phyloP scores from a whole-genome alignment of 1,140 invertebrate genomes.

The Mycetomoellerius zeteki region DNA sequence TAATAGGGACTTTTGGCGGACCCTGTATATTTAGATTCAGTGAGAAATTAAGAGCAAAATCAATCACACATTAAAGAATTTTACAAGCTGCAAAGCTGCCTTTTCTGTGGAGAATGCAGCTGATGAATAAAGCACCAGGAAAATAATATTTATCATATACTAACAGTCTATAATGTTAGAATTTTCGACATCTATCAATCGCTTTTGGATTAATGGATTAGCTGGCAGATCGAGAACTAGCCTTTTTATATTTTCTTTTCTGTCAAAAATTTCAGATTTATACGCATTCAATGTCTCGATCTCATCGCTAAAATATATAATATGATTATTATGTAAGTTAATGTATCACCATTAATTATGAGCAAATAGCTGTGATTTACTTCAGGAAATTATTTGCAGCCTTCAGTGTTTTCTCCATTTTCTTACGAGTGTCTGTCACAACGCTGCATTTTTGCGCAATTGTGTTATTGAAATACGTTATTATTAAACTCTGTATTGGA shows the following conservation, averaged over 20 bases:
- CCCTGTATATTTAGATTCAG: too few relatives aligned
- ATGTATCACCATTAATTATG: constrained; percentile 16
- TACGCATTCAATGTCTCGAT: background rate
- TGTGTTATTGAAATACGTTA: constrained; percentile 51
- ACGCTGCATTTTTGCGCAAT: constrained; percentile 45
- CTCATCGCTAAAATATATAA: constrained; percentile 59
- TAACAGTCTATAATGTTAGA: constrained; percentile 74
- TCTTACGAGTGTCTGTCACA: constrained; percentile 12
- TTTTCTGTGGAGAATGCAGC: too few relatives aligned
- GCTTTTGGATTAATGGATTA: constrained; percentile 63
- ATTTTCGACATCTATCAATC: constrained; percentile 74
- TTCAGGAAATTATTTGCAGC: constrained; percentile 49
- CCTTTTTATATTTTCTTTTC: constrained; percentile 64
- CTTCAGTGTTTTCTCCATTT: constrained; percentile 40
- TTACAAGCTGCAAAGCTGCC: too few relatives aligned
- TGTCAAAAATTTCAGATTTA: constrained; percentile 72
- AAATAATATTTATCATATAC: constrained; percentile 39
- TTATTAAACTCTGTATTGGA: constrained; percentile 1
- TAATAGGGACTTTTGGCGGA: too few relatives aligned
- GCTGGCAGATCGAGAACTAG: constrained; percentile 53
- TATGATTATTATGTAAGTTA: constrained; percentile 16
- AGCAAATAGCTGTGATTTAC: constrained; percentile 41
- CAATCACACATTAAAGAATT: too few relatives aligned
- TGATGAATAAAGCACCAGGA: background rate
- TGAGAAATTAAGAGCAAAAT: too few relatives aligned